Percentiles rank a stretch among this genome's conserved stretches.
Evolutionary conservation across 2,113 vertebrate species (phyloP).

Genomic region (Ptychochromis oligacanthus): DNA sequence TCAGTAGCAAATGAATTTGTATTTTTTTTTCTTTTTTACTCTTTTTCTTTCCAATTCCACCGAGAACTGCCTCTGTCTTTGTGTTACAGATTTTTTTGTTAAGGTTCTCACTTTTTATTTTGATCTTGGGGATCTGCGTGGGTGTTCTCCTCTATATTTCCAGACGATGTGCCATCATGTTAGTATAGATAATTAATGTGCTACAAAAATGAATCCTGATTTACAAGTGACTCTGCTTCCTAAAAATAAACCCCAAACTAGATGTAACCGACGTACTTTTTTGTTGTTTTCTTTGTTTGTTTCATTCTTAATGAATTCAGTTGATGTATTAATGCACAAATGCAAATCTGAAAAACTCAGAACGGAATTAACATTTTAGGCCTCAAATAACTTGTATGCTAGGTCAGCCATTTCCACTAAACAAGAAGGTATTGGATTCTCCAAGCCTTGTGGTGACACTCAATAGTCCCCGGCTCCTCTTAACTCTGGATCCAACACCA

Average conservation of each 20-base stretch:
- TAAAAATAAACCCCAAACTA: background rate
- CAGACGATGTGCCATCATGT: background rate
- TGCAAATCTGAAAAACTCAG: background rate
- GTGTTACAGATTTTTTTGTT: background rate
- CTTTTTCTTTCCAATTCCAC: background rate
- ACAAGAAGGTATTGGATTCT: background rate
- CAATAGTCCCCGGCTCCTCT: background rate
- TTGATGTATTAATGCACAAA: background rate
- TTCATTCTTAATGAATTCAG: background rate
- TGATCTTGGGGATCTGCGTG: slow-evolving; percentile 10
- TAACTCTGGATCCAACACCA: background rate
- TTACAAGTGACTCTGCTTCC: background rate
- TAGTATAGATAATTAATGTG: slow-evolving; percentile 28
- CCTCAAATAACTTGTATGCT: background rate
- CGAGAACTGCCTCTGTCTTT: background rate
- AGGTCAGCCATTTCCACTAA: background rate
- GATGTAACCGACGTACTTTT: background rate
- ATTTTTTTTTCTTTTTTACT: background rate
- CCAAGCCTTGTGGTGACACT: background rate
- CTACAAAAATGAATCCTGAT: slow-evolving; percentile 10
- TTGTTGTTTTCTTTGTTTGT: background rate
- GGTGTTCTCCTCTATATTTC: slow-evolving; percentile 12
- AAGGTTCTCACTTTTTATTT: slow-evolving; percentile 23
- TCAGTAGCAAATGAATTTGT: background rate
- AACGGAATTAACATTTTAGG: background rate